phyloP scores from a whole-genome alignment of 2,888 invertebrate genomes.

The Eupelmus urozonus region DNA sequence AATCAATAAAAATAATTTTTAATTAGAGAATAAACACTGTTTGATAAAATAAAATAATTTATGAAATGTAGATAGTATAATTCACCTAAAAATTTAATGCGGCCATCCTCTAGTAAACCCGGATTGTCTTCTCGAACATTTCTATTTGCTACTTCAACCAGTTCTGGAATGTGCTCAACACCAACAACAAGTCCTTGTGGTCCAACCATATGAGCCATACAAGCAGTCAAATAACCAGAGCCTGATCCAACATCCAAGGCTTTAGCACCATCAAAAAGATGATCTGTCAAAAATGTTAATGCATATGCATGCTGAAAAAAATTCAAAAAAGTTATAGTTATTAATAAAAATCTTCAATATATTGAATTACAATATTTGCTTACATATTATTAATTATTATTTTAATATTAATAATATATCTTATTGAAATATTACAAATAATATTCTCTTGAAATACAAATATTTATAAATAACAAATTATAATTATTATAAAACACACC shows the following conservation, averaged over 20 bases:
- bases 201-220: slow-evolving; percentile 81
- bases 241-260: slow-evolving; percentile 81
- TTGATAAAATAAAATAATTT: too few species aligned
- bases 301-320: slow-evolving; percentile 91
- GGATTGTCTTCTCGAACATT: slow-evolving; percentile 77
- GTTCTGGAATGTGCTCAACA: slow-evolving; percentile 80
- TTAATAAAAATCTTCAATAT: slow-evolving; percentile 17
- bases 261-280: slow-evolving; percentile 80
- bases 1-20: too few species aligned
- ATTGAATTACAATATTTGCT: not conserved
- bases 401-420: slow-evolving; percentile 2
- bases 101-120: slow-evolving; percentile 69
- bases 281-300: slow-evolving; percentile 88
- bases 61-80: too few species aligned
- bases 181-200: slow-evolving; percentile 78
- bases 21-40: too few species aligned
- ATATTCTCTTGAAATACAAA: not conserved
- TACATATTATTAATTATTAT: not conserved
- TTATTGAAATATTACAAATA: not conserved
- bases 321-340: slow-evolving; percentile 1
- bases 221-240: slow-evolving; percentile 80
- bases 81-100: slow-evolving; percentile 74
- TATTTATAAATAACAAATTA: not conserved
- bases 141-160: slow-evolving; percentile 78
- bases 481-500: slow-evolving; percentile 79